A percentile compares a stretch with the other conserved stretches of the same genome.
Conservation (phyloP, 2,797 vertebrate species). For the Tragopan temminckii region DNA sequence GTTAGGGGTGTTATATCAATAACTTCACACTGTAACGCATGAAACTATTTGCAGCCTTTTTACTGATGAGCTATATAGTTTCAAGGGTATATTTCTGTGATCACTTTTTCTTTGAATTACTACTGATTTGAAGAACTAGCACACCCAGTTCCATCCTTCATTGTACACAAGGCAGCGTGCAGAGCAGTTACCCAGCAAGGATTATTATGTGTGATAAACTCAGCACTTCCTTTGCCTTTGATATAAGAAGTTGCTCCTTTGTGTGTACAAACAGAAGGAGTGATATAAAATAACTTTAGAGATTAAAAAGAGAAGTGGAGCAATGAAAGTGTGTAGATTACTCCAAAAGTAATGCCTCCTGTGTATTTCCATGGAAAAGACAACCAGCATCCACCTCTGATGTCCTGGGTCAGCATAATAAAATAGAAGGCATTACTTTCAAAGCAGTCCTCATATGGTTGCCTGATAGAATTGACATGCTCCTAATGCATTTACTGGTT, state of each 20-base stretch:
- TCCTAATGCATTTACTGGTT: neutral
- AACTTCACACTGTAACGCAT: neutral
- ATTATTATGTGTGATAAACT: neutral
- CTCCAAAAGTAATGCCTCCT: too few species aligned
- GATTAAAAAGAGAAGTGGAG: neutral
- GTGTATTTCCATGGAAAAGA: too few species aligned
- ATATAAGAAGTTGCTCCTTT: neutral
- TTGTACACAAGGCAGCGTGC: conserved; percentile 20
- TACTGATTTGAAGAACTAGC: conserved; percentile 9
- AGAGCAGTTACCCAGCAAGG: neutral
- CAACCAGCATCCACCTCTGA: too few species aligned
- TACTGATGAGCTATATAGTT: neutral
- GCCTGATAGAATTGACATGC: neutral
- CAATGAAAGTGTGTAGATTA: neutral
- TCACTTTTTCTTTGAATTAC: conserved; percentile 37
- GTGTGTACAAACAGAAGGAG: neutral
- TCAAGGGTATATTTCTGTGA: conserved; percentile 8
- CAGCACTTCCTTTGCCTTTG: conserved; percentile 3
- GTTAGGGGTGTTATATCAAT: neutral
- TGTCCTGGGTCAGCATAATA: too few species aligned
- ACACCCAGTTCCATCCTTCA: conserved; percentile 32
- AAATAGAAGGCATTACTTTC: too few species aligned
- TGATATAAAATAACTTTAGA: neutral
- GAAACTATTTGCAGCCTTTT: conserved; percentile 4
- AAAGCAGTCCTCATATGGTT: neutral